These are phyloP conservation scores for Metaphire vulgaris DNA, from an alignment of 1,140 invertebrate genomes.

Conservation along the genomic window DNA sequence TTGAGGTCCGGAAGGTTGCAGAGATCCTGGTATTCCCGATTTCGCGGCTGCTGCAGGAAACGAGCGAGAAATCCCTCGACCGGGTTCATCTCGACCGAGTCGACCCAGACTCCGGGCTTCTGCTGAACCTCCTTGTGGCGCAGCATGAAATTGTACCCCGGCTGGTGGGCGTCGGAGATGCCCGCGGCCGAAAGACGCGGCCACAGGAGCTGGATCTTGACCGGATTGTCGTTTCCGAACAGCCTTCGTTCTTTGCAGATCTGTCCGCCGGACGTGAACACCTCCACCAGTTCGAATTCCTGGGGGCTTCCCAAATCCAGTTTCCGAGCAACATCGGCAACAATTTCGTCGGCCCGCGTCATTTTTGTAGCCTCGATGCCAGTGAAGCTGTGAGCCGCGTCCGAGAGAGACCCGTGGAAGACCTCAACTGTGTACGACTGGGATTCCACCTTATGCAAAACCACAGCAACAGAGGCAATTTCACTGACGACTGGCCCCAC, in stretches of 20 bases:
- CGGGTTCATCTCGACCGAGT: constrained; percentile 64
- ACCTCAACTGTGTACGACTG: not conserved
- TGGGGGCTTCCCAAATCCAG: not conserved
- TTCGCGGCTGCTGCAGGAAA: constrained; percentile 80
- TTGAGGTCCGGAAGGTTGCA: constrained; percentile 91
- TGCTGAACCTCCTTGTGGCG: constrained; percentile 41
- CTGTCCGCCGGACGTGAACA: constrained; percentile 61
- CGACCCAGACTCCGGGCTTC: constrained; percentile 64
- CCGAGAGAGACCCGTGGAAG: not conserved
- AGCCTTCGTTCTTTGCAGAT: constrained; percentile 88
- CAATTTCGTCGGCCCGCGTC: not conserved
- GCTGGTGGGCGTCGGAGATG: constrained; percentile 17
- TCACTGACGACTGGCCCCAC: not conserved
- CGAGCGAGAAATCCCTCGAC: constrained; percentile 80
- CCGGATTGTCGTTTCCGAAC: constrained; percentile 76
- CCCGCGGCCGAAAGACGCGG: constrained; percentile 51
- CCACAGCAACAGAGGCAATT: not conserved
- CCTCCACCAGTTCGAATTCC: constrained; percentile 72
- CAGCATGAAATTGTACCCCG: constrained; percentile 50
- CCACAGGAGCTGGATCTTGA: constrained; percentile 86
- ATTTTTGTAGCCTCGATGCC: not conserved
- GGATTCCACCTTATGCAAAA: not conserved
- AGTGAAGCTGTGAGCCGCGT: not conserved
- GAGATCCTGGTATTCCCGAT: constrained; percentile 83
- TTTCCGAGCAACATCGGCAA: not conserved